A percentile compares a stretch with the other conserved stretches of the same genome.
These are phyloP conservation scores for Myiothlypis coronata DNA, from an alignment of 2,797 vertebrate species.

Conservation along the genomic window DNA sequence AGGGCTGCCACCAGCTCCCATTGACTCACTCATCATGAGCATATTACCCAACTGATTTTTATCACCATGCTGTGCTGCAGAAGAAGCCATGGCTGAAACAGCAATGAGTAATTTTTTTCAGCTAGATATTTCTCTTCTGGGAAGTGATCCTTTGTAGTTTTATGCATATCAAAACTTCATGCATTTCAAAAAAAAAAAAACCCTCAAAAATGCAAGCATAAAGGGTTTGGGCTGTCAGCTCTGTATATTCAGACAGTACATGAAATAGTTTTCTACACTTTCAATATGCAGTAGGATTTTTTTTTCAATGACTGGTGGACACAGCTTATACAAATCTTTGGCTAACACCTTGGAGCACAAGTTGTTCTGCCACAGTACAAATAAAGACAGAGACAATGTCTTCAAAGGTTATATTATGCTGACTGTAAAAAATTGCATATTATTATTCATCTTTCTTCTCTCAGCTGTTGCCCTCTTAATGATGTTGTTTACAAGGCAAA, in stretches of 20 bases:
- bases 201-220: neutral
- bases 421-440: neutral
- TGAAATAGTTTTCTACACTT: neutral
- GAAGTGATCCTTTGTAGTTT: neutral
- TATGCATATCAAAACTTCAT: neutral
- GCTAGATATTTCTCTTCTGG: neutral
- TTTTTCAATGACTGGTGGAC: neutral
- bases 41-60: constrained; percentile 11
- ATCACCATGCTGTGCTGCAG: neutral
- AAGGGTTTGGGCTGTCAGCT: neutral
- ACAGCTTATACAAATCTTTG: neutral
- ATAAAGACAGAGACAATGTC: neutral
- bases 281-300: neutral
- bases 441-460: neutral
- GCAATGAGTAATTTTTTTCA: neutral
- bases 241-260: neutral
- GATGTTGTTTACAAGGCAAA: neutral
- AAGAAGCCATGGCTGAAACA: neutral
- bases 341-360: neutral
- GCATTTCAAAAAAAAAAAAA: neutral
- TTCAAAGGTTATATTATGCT: neutral
- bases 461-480: neutral
- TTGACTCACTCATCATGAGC: neutral
- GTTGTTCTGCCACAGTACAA: neutral
- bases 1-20: neutral